Evolutionary conservation across 2,113 vertebrate genomes (phyloP).

Genomic region (Nannospalax galili): DNA sequence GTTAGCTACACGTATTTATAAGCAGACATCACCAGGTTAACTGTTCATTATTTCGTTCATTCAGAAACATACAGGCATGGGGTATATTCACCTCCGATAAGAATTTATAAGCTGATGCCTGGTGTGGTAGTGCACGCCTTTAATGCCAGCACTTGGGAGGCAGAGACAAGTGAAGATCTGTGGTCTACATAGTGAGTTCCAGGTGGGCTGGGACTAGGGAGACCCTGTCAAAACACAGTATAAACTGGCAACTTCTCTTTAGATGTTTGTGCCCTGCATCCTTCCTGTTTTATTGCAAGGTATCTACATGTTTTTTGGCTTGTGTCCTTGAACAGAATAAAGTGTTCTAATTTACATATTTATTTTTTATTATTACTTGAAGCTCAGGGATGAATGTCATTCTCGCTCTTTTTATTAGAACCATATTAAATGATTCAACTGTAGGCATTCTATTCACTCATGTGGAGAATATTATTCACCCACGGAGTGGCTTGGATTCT

Average conservation of each 20-base stretch:
- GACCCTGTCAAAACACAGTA: too few relatives aligned
- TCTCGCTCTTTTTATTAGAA: not conserved
- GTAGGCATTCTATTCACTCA: not conserved
- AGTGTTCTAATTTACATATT: not conserved
- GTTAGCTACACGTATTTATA: slow-evolving; percentile 39
- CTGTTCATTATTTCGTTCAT: slow-evolving; percentile 8
- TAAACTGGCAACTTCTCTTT: not conserved
- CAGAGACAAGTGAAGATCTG: too few relatives aligned
- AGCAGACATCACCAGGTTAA: slow-evolving; percentile 20
- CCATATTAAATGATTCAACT: not conserved
- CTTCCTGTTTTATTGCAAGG: not conserved
- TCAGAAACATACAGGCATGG: not conserved
- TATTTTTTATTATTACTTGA: slow-evolving; percentile 5
- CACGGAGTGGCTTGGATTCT: not conserved
- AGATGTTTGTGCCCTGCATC: not conserved
- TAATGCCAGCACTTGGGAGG: too few relatives aligned
- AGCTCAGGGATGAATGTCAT: not conserved
- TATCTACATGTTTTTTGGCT: not conserved
- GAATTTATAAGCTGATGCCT: not conserved
- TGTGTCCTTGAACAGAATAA: slow-evolving; percentile 14
- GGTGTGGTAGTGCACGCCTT: too few relatives aligned
- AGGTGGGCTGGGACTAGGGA: too few relatives aligned
- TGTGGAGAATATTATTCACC: not conserved
- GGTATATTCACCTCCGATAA: not conserved
- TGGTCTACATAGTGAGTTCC: too few relatives aligned